phyloP scores from a whole-genome alignment of 2,797 vertebrate genomes.

The Triplophysa bombifrons region DNA sequence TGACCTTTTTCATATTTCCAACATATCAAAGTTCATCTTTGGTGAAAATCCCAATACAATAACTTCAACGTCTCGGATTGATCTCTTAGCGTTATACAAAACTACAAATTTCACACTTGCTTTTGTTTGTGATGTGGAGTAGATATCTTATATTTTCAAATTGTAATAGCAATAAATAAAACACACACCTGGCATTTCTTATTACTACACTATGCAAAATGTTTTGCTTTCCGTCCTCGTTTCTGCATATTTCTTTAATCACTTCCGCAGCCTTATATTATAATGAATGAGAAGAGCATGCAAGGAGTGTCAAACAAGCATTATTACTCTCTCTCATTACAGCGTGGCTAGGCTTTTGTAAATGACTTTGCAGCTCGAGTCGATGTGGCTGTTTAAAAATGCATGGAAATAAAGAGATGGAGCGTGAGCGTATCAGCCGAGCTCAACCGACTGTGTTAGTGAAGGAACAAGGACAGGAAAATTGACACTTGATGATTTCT shows the following conservation, averaged over 20 bases:
- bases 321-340: slow-evolving; percentile 76
- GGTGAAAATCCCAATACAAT: background rate
- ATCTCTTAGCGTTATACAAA: background rate
- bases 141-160: background rate
- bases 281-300: slow-evolving; percentile 74
- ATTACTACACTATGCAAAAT: background rate
- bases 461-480: slow-evolving; percentile 64
- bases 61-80: background rate
- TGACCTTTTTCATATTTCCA: background rate
- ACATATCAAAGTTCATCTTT: background rate
- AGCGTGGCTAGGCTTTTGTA: slow-evolving; percentile 67
- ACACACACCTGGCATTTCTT: background rate
- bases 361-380: slow-evolving; percentile 72
- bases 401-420: slow-evolving; percentile 76
- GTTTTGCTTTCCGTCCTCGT: slow-evolving; percentile 24
- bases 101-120: background rate
- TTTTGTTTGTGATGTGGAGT: background rate
- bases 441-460: slow-evolving; percentile 65
- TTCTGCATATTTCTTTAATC: slow-evolving; percentile 58
- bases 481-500: slow-evolving; percentile 67
- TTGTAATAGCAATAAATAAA: background rate
- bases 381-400: slow-evolving; percentile 77
- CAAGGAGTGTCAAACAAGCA: slow-evolving; percentile 68
- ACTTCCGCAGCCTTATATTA: slow-evolving; percentile 60
- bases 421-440: slow-evolving; percentile 70